Evolutionary conservation across 2,113 vertebrate species (phyloP).

Genomic region (Morone chrysops): DNA sequence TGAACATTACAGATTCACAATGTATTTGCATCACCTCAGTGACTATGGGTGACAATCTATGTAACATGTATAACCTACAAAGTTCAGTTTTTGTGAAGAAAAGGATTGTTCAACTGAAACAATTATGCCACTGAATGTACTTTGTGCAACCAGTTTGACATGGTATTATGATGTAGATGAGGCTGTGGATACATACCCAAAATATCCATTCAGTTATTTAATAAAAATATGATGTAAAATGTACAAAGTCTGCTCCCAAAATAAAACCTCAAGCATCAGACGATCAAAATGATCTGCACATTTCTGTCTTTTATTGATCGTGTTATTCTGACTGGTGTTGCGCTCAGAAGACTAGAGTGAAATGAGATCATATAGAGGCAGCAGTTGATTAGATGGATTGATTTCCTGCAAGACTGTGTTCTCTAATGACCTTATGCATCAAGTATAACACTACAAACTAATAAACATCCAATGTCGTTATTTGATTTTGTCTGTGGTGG

Average conservation of each 20-base stretch:
- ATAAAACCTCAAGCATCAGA: background rate
- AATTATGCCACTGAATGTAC: background rate
- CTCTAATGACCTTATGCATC: slow-evolving; percentile 37
- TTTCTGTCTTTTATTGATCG: background rate
- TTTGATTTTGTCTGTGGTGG: slow-evolving; percentile 25
- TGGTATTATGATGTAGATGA: background rate
- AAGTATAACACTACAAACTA: slow-evolving; percentile 29
- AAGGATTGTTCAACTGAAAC: slow-evolving; percentile 8
- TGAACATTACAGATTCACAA: slow-evolving; percentile 52
- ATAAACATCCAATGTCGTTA: slow-evolving; percentile 24
- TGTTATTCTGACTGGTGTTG: background rate
- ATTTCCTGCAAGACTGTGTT: slow-evolving; percentile 40
- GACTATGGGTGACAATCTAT: slow-evolving; percentile 3
- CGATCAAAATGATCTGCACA: background rate
- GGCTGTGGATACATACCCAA: slow-evolving; percentile 1
- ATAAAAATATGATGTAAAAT: background rate
- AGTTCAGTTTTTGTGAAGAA: slow-evolving; percentile 2
- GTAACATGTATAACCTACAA: background rate
- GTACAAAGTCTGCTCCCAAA: slow-evolving; percentile 1
- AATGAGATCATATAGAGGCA: slow-evolving; percentile 23
- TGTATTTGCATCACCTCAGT: slow-evolving; percentile 56
- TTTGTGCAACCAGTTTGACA: background rate
- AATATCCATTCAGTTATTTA: background rate
- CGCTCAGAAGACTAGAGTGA: background rate
- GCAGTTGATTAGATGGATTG: slow-evolving; percentile 44